Percentiles rank a stretch among this genome's conserved stretches.
Evolutionary conservation across 2,113 vertebrate genomes (phyloP).

Genomic region (Cyphomyrus plagiostoma): DNA sequence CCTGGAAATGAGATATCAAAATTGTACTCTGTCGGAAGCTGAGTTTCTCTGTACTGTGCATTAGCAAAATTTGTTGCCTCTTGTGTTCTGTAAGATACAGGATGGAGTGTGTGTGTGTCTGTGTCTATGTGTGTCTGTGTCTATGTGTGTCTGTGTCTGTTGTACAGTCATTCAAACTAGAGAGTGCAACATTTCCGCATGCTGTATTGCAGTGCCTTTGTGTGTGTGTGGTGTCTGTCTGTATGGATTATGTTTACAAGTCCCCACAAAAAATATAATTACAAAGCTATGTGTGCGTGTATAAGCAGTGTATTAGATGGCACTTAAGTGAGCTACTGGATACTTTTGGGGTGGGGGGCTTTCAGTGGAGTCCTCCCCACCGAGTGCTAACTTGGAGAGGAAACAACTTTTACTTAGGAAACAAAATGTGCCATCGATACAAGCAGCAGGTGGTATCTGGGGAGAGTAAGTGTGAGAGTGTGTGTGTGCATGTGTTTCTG

Average conservation of each 20-base stretch:
- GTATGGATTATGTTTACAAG: too few relatives aligned
- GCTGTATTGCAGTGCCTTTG: neutral
- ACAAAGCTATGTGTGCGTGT: neutral
- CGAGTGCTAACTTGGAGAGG: neutral
- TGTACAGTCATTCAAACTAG: neutral
- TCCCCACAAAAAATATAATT: too few relatives aligned
- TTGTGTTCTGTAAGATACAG: neutral
- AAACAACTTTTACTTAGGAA: slow-evolving; percentile 8
- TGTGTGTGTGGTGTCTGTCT: neutral
- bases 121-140: neutral
- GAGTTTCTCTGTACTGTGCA: neutral
- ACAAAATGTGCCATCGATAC: neutral
- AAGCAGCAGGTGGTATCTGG: neutral
- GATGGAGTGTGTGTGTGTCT: neutral
- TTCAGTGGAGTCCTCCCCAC: slow-evolving; percentile 5
- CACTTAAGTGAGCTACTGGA: neutral
- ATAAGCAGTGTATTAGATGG: neutral
- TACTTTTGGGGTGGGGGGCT: neutral
- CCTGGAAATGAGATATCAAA: slow-evolving; percentile 9
- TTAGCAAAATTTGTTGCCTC: neutral
- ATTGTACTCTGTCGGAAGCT: neutral
- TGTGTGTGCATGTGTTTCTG: neutral
- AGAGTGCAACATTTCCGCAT: neutral
- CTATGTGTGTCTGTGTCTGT: neutral
- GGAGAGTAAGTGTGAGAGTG: neutral